Conservation (phyloP, 2,888 invertebrate species). For the Rhingia campestris region DNA sequence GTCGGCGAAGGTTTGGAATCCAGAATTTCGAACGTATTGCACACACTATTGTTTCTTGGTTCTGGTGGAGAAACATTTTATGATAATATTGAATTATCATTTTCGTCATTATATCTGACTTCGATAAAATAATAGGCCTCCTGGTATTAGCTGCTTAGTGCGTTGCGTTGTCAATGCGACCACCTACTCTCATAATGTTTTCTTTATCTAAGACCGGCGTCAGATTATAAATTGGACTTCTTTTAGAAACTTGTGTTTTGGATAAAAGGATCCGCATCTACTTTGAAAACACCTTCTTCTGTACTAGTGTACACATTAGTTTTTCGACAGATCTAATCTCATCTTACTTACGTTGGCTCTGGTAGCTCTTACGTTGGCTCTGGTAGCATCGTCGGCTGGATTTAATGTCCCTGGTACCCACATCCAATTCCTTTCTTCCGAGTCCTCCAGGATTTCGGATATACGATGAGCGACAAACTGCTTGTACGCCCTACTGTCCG, state of each 20-base stretch:
- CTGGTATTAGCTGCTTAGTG: slow-evolving; percentile 32
- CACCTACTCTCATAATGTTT: slow-evolving; percentile 24
- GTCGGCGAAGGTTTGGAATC: slow-evolving; percentile 41
- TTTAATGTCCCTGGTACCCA: slow-evolving; percentile 74
- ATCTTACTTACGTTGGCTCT: not conserved
- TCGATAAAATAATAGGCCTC: slow-evolving; percentile 48
- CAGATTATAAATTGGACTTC: slow-evolving; percentile 25
- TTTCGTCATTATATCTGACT: slow-evolving; percentile 21
- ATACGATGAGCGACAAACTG: slow-evolving; percentile 75
- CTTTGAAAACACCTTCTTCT: slow-evolving; percentile 9
- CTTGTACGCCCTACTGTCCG: slow-evolving; percentile 61
- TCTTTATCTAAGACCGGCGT: slow-evolving; percentile 41
- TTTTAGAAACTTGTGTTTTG: slow-evolving; percentile 8
- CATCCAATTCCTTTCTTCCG: slow-evolving; percentile 68
- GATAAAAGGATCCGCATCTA: slow-evolving; percentile 25
- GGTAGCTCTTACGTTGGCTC: slow-evolving; percentile 37
- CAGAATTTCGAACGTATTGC: slow-evolving; percentile 53
- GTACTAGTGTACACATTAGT: slow-evolving; percentile 22
- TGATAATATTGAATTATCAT: slow-evolving; percentile 44
- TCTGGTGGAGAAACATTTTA: slow-evolving; percentile 42
- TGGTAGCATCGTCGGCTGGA: slow-evolving; percentile 74
- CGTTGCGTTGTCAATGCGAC: slow-evolving; percentile 34
- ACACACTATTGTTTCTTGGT: slow-evolving; percentile 58
- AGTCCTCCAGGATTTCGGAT: slow-evolving; percentile 70
- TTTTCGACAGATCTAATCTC: slow-evolving; percentile 26